Conservation (phyloP, 1,140 invertebrate genomes). For the Listronotus oregonensis region DNA sequence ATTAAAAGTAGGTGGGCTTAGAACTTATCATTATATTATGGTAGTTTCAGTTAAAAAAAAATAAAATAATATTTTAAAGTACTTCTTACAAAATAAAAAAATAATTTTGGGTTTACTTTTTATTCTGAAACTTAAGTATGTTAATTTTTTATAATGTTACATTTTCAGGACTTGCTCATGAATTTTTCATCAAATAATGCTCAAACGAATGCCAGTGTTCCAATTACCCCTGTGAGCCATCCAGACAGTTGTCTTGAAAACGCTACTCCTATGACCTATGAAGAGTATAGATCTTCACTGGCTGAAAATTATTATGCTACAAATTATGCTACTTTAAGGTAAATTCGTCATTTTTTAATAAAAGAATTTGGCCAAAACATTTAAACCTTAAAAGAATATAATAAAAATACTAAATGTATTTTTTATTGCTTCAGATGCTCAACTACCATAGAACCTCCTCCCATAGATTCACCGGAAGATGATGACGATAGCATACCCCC, state of each 20-base stretch:
- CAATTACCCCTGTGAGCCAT: constrained; percentile 57
- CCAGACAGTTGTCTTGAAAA: constrained; percentile 53
- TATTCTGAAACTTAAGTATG: too few species aligned
- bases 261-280: constrained; percentile 58
- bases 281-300: constrained; percentile 61
- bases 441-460: not conserved
- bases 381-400: too few species aligned
- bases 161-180: constrained; percentile 62
- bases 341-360: too few species aligned
- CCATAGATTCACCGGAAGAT: constrained; percentile 19
- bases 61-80: too few species aligned
- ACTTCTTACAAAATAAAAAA: too few species aligned
- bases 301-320: constrained; percentile 53
- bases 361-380: too few species aligned
- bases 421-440: not conserved
- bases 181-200: constrained; percentile 62
- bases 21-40: too few species aligned
- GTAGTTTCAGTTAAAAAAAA: too few species aligned
- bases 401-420: too few species aligned
- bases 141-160: not conserved
- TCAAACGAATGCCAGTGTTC: constrained; percentile 48
- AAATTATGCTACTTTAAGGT: too few species aligned
- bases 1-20: too few species aligned
- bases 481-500: constrained; percentile 41
- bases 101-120: too few species aligned